Evolutionary conservation across 1,140 invertebrate species (phyloP), one percentile per base, ranked within the genome.

Genomic region (Habropoda laboriosa): DNA sequence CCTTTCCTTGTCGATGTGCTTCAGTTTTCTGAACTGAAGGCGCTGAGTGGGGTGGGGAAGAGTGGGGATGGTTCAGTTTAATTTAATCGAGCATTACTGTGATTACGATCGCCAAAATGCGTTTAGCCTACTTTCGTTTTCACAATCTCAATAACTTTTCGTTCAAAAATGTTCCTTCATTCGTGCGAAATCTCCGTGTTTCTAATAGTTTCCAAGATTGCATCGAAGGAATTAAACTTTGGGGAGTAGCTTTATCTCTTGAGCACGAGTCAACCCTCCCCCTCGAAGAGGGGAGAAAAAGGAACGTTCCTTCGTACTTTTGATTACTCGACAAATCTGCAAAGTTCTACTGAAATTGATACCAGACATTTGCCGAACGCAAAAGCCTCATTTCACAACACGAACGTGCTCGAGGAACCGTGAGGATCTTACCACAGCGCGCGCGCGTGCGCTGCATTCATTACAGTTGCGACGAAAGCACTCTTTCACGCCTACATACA

Each of bases 271-370:
- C 24, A 55, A 55, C 27, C 8, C 24, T 3, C n/a, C 24, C 24
- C 53, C 8, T 27, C 53, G 13, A 45, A 45, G 10, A 45, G 1
- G 7, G 10, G 53, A 63, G 60, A 40, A 24, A 30, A 27, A 24
- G 13, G 18, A 63, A 24, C 16, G 18, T n/a, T 4, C n/a, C 35
- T 32, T 0, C 30, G 2, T 27, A 40, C 7, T 64, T 45, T 18
- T 24, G 63, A 66, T 66, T 47, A 27, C 40, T 47, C 42, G 27
- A 47, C 42, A 30, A 66, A 66, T 66, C 40, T 47, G 12, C 24
- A 32, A 32, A 32, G 10, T 57, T 18, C 21, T 40, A 16, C 3
- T 24, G 7, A 16, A 47, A 66, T 66, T 66, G 40, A 66, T 64
- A 45, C 40, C 40, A 10, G 18, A 45, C 40, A 30, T 47, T 47